Base-by-base conservation (phyloP, 2,797 vertebrate species). In the Sebastes kiyomatsui region DNA sequence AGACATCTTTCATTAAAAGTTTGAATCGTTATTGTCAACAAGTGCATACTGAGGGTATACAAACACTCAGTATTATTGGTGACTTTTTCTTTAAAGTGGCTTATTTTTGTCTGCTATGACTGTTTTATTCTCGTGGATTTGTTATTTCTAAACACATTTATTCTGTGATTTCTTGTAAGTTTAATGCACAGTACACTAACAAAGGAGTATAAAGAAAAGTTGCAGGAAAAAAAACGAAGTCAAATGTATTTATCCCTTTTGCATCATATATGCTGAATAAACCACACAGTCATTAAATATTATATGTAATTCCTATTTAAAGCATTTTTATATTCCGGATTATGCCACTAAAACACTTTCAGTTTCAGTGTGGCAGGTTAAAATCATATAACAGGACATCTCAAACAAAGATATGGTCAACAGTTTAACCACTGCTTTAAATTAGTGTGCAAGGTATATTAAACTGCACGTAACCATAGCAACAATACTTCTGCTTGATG, bases 401-500 rank as follows among this genome's bases (percentile, higher is more conserved):
- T 66, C 12, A 72, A 52, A 68, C 20, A 20, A 30, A 68, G 16
- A 38, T 7, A 55, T 30, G 14, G 6, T 68, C 33, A 32, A 11
- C 42, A 61, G 22, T 64, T 60, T 58, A 62, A 73, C n/a, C 13
- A 46, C 20, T 25, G 8, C 38, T 73, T 46, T 33, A 54, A 55
- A 55, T 78, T 25, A 54, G 22, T 55, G 52, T 65, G 18, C 64
- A 69, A 64, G 12, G 9, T 82, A 54, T 49, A 73, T 73, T 75
- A 33, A 75, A 76, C 14, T 73, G 25, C 55, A 61, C 5, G 46
- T 75, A 67, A 70, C 56, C 32, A 82, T 77, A 54, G 76, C 42
- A 84, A 79, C 77, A 75, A 65, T 66, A 58, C 18, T 72, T 69
- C 7, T 78, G 25, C 52, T 61, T 70, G 66, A 78, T 66, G 42